Evolutionary conservation across 2,888 invertebrate genomes (phyloP), one percentile per base, ranked within the genome.

Genomic region (Tanypteryx hageni): DNA sequence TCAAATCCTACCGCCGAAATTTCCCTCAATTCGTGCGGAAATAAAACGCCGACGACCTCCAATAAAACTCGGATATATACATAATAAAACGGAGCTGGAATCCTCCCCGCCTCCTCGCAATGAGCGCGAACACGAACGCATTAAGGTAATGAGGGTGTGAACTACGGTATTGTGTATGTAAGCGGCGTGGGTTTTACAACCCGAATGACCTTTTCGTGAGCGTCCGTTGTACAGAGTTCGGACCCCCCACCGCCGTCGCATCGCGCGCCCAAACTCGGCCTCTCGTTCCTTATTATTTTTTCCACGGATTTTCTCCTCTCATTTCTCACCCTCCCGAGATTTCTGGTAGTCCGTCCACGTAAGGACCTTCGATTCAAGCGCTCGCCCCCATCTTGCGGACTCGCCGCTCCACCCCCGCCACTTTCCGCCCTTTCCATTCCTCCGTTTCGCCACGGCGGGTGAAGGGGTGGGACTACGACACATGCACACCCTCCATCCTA

Each of bases 131-230:
- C 76, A 76, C 27, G 76, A 76, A 16, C 22, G 27, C 76, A 76
- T 27, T 76, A 27, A 76, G 76, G 76, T 27, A 76, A 76, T 27
- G 76, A 76, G 27, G 76, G 22, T 27, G 76, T 10, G 76, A 76
- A 22, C 8, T n/a, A 27, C 31, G 44, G 89, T 89, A n/a, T 89
- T 18, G 18, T 13, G 8, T 14, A 5, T 5, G 89, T 27, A 27
- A 59, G 61, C 16, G 64, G 76, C 59, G 86, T 68, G 64, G 89
- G 89, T 64, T 89, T 89, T 89, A 89, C 44, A 89, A n/a, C 89
- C 44, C 44, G 0, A 68, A 89, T 44, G 64, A n/a, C 44, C 56
- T 44, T 83, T 27, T 44, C 68, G 13, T 4, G 22, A 27, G 22
- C 27, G 5, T 68, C 68, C 27, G 22, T 27, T 76, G 27, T 27